phyloP scores from a whole-genome alignment of 2,797 vertebrate genomes.

The Mionectes olivaceus region DNA sequence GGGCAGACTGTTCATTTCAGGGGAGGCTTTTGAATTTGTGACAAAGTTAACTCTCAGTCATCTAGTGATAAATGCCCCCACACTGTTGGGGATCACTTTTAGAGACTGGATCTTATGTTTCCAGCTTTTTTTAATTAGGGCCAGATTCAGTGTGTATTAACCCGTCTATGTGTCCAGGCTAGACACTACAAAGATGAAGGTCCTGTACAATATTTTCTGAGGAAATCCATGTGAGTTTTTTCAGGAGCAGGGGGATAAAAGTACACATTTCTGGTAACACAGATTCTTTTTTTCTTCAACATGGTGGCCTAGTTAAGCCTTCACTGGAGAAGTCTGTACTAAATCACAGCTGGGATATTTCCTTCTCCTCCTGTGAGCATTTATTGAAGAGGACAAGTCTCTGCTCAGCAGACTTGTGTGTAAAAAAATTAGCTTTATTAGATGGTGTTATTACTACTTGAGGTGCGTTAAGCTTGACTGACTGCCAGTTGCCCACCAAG shows the following conservation, averaged over 20 bases:
- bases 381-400: not conserved
- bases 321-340: not conserved
- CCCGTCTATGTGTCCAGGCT: not conserved
- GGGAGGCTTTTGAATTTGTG: not conserved
- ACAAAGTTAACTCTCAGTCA: conserved; percentile 4
- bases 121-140: conserved; percentile 2
- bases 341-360: not conserved
- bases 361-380: not conserved
- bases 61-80: not conserved
- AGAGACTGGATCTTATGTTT: not conserved
- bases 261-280: not conserved
- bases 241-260: conserved; percentile 13
- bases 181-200: not conserved
- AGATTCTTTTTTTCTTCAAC: not conserved
- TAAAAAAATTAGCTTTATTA: not conserved
- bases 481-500: not conserved
- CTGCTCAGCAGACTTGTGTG: not conserved
- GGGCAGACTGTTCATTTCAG: not conserved
- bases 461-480: not conserved
- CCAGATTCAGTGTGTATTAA: not conserved
- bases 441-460: not conserved
- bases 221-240: not conserved
- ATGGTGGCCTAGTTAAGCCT: not conserved
- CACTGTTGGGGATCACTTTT: not conserved
- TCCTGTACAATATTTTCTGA: not conserved